Percentiles rank a stretch among this genome's conserved stretches.
phyloP scores from a whole-genome alignment of 2,113 vertebrate species.

The Anas platyrhynchos region DNA sequence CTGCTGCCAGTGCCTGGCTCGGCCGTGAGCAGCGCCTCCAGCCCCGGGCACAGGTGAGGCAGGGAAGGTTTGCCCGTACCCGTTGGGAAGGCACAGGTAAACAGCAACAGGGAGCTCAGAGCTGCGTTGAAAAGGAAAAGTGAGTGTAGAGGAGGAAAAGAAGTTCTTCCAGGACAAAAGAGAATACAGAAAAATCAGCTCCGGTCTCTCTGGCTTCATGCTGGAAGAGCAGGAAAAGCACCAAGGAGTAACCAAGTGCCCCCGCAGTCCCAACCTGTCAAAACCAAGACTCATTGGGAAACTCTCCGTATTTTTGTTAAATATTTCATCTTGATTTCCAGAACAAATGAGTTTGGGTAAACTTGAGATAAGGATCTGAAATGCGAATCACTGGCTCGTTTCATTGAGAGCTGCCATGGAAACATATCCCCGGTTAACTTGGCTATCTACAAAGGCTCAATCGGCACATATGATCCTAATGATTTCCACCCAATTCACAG shows the following conservation, averaged over 20 bases:
- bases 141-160: background rate
- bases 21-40: background rate
- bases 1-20: too few species aligned
- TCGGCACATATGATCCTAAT: conserved; percentile 15
- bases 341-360: conserved; percentile 38
- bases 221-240: background rate
- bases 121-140: background rate
- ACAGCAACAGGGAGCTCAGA: background rate
- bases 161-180: background rate
- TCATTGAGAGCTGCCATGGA: conserved; percentile 30
- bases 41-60: background rate
- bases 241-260: accelerated
- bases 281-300: background rate
- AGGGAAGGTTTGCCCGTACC: too few species aligned
- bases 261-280: background rate
- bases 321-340: conserved; percentile 4
- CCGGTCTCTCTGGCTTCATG: background rate
- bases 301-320: accelerated
- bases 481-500: conserved; percentile 39
- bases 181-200: background rate
- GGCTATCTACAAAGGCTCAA: conserved; percentile 3
- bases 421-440: conserved; percentile 26
- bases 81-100: background rate
- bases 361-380: conserved; percentile 22
- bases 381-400: background rate